phyloP scores from a whole-genome alignment of 2,888 invertebrate species.

The Microctonus aethiopoides region DNA sequence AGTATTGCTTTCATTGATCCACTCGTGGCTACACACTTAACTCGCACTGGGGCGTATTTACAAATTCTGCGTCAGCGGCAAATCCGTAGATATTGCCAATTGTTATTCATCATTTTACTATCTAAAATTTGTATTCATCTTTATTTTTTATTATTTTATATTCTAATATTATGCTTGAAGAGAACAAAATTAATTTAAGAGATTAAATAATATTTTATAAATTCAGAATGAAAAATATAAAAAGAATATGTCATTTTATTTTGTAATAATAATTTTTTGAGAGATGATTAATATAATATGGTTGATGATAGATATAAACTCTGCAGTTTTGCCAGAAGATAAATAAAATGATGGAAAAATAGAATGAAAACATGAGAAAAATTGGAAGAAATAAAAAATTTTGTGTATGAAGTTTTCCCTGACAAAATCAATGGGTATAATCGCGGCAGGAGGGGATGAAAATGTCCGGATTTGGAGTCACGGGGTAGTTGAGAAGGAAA shows the following conservation, averaged over 20 bases:
- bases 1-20: constrained; percentile 65
- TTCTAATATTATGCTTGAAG: neutral
- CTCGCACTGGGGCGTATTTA: constrained; percentile 52
- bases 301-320: neutral
- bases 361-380: neutral
- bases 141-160: neutral
- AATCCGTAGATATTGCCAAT: constrained; percentile 5
- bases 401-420: constrained; percentile 1
- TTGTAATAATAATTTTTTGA: too few species aligned
- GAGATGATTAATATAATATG: too few species aligned
- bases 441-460: constrained; percentile 18
- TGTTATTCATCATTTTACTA: constrained; percentile 1
- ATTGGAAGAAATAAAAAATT: neutral
- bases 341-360: neutral
- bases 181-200: neutral
- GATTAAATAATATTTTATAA: too few species aligned
- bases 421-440: constrained; percentile 32
- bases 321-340: neutral
- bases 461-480: constrained; percentile 46
- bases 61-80: constrained; percentile 46
- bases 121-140: too few species aligned
- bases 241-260: too few species aligned
- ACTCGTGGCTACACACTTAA: constrained; percentile 47
- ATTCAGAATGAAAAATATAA: too few species aligned
- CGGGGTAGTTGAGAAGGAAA: constrained; percentile 42